Evolutionary conservation across 2,888 invertebrate species (phyloP), one percentile per base, ranked within the genome.

Genomic region (Dasysyrphus tricinctus): DNA sequence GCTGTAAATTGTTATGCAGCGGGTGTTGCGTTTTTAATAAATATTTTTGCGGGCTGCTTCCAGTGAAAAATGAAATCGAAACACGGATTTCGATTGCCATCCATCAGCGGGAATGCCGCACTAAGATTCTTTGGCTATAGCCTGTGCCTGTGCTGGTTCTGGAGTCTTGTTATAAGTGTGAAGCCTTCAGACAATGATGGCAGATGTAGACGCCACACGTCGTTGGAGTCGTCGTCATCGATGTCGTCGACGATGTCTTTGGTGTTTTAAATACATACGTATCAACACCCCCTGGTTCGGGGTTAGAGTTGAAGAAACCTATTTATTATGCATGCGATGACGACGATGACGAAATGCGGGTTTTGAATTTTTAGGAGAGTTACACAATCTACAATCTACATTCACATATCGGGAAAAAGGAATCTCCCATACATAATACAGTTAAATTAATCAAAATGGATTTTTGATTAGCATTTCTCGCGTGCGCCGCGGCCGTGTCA

Each of bases 241-340:
- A 29, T 29, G 16, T 47, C 47, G 65, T 65, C 16, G 51, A 34
- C 67, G 67, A 51, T 67, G 37, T 67, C 67, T 63, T 73, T 47
- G 37, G 61, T 59, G 11, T 65, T 77, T 65, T 59, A 78, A 84
- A 78, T 78, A 24, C 24, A 24, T 24, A 24, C 24, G 24, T 24
- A 74, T 81, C 70, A 78, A 78, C 75, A 77, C 54, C 34, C 39
- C 19, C 16, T 4, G 24, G 14, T 54, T 54, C 54, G 86, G 75
- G 86, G 86, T 86, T 86, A 86, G 79, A 86, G 86, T 86, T 86
- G 86, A 86, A 82, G 82, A 86, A 86, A 78, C 86, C 75, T 72
- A 75, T 81, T 78, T 79, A 75, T 81, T 78, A 81, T 86, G 77
- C 70, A 82, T 75, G 81, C 67, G 51, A 24, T 24, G 24, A 59